These are phyloP conservation scores for Nemapogon koenigi DNA, from an alignment of 2,888 invertebrate genomes.

Conservation along the genomic window DNA sequence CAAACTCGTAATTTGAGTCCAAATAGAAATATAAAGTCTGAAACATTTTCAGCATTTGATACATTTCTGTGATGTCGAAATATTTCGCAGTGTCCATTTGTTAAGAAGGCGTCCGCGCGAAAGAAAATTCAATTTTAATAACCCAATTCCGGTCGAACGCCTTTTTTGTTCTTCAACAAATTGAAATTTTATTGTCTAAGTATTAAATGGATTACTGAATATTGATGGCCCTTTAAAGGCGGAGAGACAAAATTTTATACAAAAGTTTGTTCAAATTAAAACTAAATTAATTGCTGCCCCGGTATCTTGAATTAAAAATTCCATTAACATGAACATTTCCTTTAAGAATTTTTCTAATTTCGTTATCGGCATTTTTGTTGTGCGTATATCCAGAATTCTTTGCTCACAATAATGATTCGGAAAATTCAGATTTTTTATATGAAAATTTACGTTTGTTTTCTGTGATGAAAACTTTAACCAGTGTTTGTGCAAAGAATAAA, in stretches of 20 bases:
- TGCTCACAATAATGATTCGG: no score
- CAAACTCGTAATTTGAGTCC: no score
- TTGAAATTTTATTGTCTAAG: constrained; percentile 24
- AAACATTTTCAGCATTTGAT: no score
- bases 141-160: constrained; percentile 10
- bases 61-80: no score
- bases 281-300: background rate
- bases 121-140: constrained; percentile 15
- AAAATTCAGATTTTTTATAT: no score
- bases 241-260: constrained; percentile 1
- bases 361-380: no score
- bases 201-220: constrained; percentile 23
- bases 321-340: no score
- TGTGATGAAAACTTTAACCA: background rate
- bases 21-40: no score
- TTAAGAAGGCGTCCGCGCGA: background rate
- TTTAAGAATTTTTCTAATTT: no score
- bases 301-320: no score
- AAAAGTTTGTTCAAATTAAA: constrained; percentile 3
- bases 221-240: constrained; percentile 21
- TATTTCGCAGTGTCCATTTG: constrained; percentile 1
- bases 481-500: constrained; percentile 10
- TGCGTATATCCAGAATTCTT: no score
- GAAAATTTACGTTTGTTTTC: constrained; percentile 1
- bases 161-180: constrained; percentile 20